Evolutionary conservation across 1,140 invertebrate genomes (phyloP), one percentile per base, ranked within the genome.

Genomic region (Condylostylus longicornis): DNA sequence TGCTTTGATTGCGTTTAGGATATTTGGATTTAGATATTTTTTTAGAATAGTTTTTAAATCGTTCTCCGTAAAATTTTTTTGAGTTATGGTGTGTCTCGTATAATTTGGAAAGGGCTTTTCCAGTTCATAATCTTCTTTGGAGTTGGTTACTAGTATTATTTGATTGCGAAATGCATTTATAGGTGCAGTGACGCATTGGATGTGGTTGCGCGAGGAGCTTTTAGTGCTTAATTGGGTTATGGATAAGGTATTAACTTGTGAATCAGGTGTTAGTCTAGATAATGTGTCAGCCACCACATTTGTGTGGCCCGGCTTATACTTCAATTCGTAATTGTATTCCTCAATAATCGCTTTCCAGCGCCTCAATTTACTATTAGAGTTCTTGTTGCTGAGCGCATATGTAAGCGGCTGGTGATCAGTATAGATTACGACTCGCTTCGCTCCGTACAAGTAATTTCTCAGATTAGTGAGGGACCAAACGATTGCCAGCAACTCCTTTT

Each of bases 401-500:
- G 41, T 36, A 8, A 47, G 20, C 9, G 42, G 42, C 38, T 42
- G 37, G 21, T 43, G 40, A 20, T 47, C 44, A 7, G 46, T 48
- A 8, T 18, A 38, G 9, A 46, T 38, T 27, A 18, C 47, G 21
- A 63, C 62, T 42, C 45, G 45, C 18, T 33, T 31, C 4, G 32
- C n/a, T 8, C 59, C 58, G 23, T 47, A 59, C 3, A 63, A 18
- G 42, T 62, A 63, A 22, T 50, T 52, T 38, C 58, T 25, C 35
- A 67, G 66, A 29, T 61, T 45, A 40, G 63, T 49, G 2, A 64
- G 47, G 2, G 44, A 42, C 42, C 36, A 53, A 20, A 47, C 22
- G n/a, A 59, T 46, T 42, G 37, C 37, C 43, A 72, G 38, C 27
- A 58, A 52, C 47, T 72, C 68, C 43, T 66, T 65, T 40, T 66